Conservation (phyloP, 2,113 vertebrate genomes). For the Hyaena hyaena region DNA sequence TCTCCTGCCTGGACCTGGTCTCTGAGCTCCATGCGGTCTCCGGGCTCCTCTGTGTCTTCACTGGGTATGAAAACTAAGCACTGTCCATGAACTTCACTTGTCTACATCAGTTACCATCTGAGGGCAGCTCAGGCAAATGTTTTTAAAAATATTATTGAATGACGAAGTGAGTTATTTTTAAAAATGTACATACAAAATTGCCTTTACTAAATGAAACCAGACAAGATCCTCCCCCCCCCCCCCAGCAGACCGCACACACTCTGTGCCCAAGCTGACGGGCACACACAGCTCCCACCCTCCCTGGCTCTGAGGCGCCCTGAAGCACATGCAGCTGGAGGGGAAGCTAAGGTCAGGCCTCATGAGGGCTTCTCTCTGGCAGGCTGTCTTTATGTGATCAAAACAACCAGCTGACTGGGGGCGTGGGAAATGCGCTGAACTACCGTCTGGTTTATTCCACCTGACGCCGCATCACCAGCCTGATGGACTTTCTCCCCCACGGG, state of each 20-base stretch:
- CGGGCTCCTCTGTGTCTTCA: neutral
- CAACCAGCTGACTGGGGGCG: neutral
- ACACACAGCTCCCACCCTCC: neutral
- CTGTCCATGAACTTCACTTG: neutral
- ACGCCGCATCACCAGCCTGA: accelerated
- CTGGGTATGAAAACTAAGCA: neutral
- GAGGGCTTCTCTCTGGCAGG: neutral
- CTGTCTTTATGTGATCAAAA: neutral
- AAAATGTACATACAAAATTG: neutral
- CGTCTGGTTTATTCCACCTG: too few relatives aligned
- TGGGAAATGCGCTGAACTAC: neutral
- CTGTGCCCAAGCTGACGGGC: neutral
- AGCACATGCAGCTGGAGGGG: neutral
- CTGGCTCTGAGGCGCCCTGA: neutral
- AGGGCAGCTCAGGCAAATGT: neutral
- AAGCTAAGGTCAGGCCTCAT: neutral
- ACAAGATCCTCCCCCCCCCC: accelerated
- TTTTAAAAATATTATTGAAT: neutral
- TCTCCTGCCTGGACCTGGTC: too few relatives aligned
- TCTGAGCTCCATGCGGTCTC: neutral
- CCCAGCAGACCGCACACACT: accelerated
- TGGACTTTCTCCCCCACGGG: accelerated
- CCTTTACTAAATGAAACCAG: neutral
- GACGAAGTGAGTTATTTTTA: neutral
- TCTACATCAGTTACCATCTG: neutral